Evolutionary conservation across 2,113 vertebrate genomes (phyloP), one percentile per base, ranked within the genome.

Genomic region (Cyanoramphus novaezelandiae): DNA sequence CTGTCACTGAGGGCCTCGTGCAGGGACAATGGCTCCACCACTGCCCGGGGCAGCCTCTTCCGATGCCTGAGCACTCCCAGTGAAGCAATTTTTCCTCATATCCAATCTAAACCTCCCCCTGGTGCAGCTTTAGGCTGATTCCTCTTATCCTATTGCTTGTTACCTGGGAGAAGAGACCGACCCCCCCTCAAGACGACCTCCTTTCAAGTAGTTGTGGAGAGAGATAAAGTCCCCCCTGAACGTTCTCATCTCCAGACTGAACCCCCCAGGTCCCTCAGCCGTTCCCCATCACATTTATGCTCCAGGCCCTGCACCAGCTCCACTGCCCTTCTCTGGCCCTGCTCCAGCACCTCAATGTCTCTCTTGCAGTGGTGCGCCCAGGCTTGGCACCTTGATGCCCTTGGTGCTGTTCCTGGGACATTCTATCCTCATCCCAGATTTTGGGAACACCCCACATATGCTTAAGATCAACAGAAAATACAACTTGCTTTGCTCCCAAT

Each of bases 391-490:
- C 16, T 20, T 4, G 0, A 27, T 2, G 14, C 4, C 11, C 47
- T 2, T 0, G 3, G 46, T 18, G 27, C 17, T 3, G 1, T 50
- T 7, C 57, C 57, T 59, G 20, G 57, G 13, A 10, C 10, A 43
- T 8, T 50, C 74, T 75, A 25, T 21, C 19, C 9, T 50, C 57
- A 62, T 9, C 52, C 37, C 27, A 63, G 13, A 64, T 21, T 29
- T 13, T 47, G 50, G 53, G 44, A 78, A 87, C 0, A 2, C 24
- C 43, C 64, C 46, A 27, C 33, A 49, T 18, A 71, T 53, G 59
- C 4, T 2, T 49, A 43, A 67, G 53, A 77, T 18, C 43, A 90
- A 76, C 25, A 70, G 43, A 15, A 72, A 94, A 87, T 29, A 43
- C 31, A 76, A 35, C 5, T 19, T 63, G 28, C 18, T 46, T 52